Percentiles rank a stretch among this genome's conserved stretches.
Evolutionary conservation across 2,888 invertebrate genomes (phyloP).

Genomic region (Ectobius pallidus): DNA sequence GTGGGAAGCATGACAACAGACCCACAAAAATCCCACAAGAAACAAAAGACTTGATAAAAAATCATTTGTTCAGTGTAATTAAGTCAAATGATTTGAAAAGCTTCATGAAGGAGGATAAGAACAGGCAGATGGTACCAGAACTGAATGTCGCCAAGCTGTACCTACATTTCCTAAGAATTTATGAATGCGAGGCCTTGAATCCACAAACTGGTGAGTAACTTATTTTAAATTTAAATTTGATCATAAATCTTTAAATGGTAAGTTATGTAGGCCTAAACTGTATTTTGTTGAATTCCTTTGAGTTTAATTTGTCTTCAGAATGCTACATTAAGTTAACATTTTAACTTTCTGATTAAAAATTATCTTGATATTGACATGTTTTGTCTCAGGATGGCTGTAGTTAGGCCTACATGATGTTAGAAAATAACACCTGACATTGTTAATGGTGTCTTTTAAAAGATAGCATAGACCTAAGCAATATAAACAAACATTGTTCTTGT

Average conservation of each 20-base stretch:
- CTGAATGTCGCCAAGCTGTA: slow-evolving; percentile 46
- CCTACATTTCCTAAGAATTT: slow-evolving; percentile 44
- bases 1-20: slow-evolving; percentile 62
- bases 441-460: no score
- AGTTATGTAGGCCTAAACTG: not conserved
- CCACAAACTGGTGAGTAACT: slow-evolving; percentile 35
- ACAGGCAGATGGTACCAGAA: slow-evolving; percentile 43
- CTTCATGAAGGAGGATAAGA: slow-evolving; percentile 46
- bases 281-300: not conserved
- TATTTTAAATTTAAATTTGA: no score
- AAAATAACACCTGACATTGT: no score
- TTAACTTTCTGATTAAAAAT: no score
- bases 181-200: slow-evolving; percentile 45
- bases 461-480: no score
- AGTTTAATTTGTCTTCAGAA: not conserved
- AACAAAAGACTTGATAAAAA: slow-evolving; percentile 61
- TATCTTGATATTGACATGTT: no score
- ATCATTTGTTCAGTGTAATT: slow-evolving; percentile 55
- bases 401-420: no score
- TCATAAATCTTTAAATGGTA: no score
- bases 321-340: no score
- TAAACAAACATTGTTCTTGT: no score
- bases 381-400: no score
- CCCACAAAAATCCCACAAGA: slow-evolving; percentile 60
- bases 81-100: slow-evolving; percentile 44